These are phyloP conservation scores for Callopanchax toddi DNA, from an alignment of 2,113 vertebrate genomes.

Conservation along the genomic window DNA sequence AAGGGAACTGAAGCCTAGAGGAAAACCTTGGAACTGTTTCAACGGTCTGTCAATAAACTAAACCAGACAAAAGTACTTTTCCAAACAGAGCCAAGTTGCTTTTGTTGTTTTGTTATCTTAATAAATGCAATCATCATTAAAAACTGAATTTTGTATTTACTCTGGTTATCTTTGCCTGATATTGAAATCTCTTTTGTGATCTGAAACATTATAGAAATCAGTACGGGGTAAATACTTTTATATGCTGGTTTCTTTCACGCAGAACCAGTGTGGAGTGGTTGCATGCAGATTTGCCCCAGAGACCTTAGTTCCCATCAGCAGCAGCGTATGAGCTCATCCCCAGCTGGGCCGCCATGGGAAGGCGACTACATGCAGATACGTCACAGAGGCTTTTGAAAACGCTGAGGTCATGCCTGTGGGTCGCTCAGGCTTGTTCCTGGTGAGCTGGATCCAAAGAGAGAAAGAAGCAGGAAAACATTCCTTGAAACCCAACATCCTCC, in stretches of 20 bases:
- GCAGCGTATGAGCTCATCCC: conserved; percentile 66
- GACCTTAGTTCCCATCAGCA: conserved; percentile 26
- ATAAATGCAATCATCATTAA: not conserved
- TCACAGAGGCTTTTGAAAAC: conserved; percentile 26
- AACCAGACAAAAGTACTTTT: conserved; percentile 6
- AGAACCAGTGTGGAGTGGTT: conserved; percentile 10
- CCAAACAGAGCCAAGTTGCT: not conserved
- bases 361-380: not conserved
- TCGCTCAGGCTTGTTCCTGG: conserved; percentile 22
- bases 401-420: conserved; percentile 41
- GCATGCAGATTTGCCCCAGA: conserved; percentile 12
- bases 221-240: no score
- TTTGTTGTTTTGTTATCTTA: not conserved
- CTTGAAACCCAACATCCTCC: conserved; percentile 18
- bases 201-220: no score
- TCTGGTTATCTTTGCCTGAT: no score
- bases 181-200: no score
- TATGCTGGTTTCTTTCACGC: not conserved
- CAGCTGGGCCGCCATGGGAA: conserved; percentile 42
- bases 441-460: conserved; percentile 16
- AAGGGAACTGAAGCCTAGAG: not conserved
- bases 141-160: not conserved
- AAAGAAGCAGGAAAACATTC: conserved; percentile 1
- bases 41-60: conserved; percentile 6
- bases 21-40: conserved; percentile 8